Base-by-base conservation (phyloP, 2,888 invertebrate species). In the Heliconius aoede region DNA sequence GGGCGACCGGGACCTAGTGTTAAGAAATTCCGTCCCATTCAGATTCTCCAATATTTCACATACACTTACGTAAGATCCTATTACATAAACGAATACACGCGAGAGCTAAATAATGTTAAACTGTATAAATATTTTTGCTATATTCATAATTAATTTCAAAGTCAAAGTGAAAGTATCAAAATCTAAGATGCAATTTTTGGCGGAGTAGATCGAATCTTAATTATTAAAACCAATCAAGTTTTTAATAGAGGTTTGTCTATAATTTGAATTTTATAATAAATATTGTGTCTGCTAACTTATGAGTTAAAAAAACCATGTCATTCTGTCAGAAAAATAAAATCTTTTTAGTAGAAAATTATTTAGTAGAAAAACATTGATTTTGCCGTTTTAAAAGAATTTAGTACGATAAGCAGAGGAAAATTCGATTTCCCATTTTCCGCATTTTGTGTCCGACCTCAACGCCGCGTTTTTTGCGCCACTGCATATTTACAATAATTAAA, bases 161-260 rank as follows among this genome's bases (percentile, higher is more conserved):
- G 55, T 69, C 28, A n/a, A 55, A 69, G 69, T 69, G 55, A 69
- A 69, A 69, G 68, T 68, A 30, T n/a, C 7, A 28, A n/a, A 65
- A 3, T 24, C 15, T 4, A 7, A 64, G 1, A 13, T 32, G 32
- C 13, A 69, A 1, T 51, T 1, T 28, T 30, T 18, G 9, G 21
- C n/a, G 21, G 13, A 51, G 1, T 26, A n/a, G 51, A 68, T 28
- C 28, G 15, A 32, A 55, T n/a, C 13, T 71, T 15, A 75, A 51
- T 21, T 68, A 36, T 26, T 40, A 55, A 65, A 36, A 18, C 8
- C 24, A 60, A 77, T 72, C 67, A 15, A 69, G 15, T 36, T 65
- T 65, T n/a, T 32, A 36, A 40, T 26, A 13, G 36, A 65, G 4
- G 24, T 65, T 36, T 65, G 15, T 65, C 24, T 40, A 64, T n/a